phyloP scores from a whole-genome alignment of 1,140 invertebrate genomes.

The Onthophagus taurus region DNA sequence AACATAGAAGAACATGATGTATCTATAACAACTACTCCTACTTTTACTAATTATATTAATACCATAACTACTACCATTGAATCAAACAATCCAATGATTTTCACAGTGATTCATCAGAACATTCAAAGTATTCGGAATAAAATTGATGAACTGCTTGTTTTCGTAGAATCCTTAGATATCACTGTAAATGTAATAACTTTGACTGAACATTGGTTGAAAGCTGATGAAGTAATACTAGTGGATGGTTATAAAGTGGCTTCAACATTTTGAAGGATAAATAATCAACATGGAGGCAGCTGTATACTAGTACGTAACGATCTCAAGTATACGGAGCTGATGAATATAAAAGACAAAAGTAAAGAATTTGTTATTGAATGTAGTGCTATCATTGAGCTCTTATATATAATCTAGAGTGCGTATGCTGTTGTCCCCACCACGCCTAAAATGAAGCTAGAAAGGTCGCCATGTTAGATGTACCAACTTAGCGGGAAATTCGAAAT shows the following conservation, averaged over 20 bases:
- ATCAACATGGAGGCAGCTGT: neutral
- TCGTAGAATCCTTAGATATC: neutral
- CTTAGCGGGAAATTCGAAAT: too few species aligned
- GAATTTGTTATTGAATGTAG: constrained; percentile 2
- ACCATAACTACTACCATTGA: too few species aligned
- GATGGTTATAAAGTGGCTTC: neutral
- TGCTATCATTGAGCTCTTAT: too few species aligned
- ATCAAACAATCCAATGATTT: too few species aligned
- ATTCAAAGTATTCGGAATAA: constrained; percentile 5
- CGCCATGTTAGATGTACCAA: too few species aligned
- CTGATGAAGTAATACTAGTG: neutral
- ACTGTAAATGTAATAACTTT: neutral
- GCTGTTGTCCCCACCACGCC: too few species aligned
- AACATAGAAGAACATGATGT: too few species aligned
- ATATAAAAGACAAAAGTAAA: constrained; percentile 4
- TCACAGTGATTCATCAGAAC: constrained; percentile 5
- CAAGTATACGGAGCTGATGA: neutral
- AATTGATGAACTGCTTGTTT: neutral
- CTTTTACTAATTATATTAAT: too few species aligned
- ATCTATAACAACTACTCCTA: too few species aligned
- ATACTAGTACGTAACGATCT: neutral
- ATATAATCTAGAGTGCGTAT: too few species aligned
- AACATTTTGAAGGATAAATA: neutral
- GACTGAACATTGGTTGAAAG: constrained; percentile 4
- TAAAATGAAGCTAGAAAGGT: too few species aligned